Conservation (phyloP, 2,888 invertebrate genomes). For the Drosophila dives region DNA sequence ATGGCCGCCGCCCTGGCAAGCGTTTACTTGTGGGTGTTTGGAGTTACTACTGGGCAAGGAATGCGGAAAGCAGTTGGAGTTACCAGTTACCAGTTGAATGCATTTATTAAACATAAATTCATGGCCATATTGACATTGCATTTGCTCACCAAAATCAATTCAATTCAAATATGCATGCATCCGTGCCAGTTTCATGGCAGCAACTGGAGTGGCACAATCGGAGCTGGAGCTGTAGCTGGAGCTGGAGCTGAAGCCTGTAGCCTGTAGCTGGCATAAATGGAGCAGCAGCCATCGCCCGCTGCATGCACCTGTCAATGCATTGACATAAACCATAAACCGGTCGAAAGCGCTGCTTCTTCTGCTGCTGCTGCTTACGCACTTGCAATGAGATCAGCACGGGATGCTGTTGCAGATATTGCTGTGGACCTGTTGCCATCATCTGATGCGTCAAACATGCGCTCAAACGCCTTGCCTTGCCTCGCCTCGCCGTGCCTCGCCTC, state of each 20-base stretch:
- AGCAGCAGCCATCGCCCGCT: slow-evolving; percentile 61
- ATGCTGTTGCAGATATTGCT: slow-evolving; percentile 44
- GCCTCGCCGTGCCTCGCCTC: slow-evolving; percentile 1
- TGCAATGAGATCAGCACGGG: slow-evolving; percentile 59
- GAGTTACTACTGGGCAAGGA: slow-evolving; percentile 56
- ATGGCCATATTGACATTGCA: slow-evolving; percentile 57
- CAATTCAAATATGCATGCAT: slow-evolving; percentile 60
- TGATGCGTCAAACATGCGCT: slow-evolving; percentile 81
- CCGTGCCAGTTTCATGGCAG: slow-evolving; percentile 43
- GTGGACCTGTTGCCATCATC: slow-evolving; percentile 69
- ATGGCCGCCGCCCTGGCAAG: slow-evolving; percentile 39
- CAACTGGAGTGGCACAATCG: slow-evolving; percentile 15
- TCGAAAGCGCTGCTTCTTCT: slow-evolving; percentile 23
- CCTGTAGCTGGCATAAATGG: slow-evolving; percentile 62
- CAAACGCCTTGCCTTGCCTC: slow-evolving; percentile 61
- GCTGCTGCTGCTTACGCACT: slow-evolving; percentile 72
- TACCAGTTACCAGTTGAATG: slow-evolving; percentile 33
- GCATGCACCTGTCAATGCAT: slow-evolving; percentile 78
- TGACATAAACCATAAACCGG: slow-evolving; percentile 81
- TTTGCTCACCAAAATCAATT: slow-evolving; percentile 64
- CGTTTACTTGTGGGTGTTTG: slow-evolving; percentile 61
- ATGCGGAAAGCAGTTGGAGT: slow-evolving; percentile 65
- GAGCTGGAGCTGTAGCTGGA: slow-evolving; percentile 11
- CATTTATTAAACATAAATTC: slow-evolving; percentile 79
- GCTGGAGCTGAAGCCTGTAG: slow-evolving; percentile 7